phyloP scores from a whole-genome alignment of 2,113 vertebrate species.

The Illadopsis cleaveri region DNA sequence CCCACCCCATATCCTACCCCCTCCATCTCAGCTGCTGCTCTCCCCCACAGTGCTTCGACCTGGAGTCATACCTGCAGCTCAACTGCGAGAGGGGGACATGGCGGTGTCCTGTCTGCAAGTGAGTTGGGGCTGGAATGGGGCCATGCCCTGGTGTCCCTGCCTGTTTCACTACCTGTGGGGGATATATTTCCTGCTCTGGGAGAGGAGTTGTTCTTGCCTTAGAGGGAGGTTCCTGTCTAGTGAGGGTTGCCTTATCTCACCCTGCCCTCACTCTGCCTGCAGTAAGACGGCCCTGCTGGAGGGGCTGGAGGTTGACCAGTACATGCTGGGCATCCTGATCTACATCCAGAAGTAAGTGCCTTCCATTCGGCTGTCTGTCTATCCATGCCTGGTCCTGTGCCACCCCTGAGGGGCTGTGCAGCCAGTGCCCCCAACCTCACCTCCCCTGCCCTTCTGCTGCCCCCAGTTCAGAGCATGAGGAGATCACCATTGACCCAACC shows the following conservation, averaged over 20 bases:
- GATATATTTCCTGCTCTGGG: neutral
- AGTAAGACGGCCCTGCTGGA: slow-evolving; percentile 95
- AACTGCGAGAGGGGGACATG: slow-evolving; percentile 85
- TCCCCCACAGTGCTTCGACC: slow-evolving; percentile 82
- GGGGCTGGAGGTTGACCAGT: slow-evolving; percentile 95
- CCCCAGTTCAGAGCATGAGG: slow-evolving; percentile 89
- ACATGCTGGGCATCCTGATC: slow-evolving; percentile 94
- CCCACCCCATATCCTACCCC: rapidly evolving
- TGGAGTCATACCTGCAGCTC: slow-evolving; percentile 87
- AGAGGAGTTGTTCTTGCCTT: neutral
- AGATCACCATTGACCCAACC: slow-evolving; percentile 95
- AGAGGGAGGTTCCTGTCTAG: neutral
- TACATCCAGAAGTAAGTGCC: slow-evolving; percentile 92
- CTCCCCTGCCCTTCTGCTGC: neutral
- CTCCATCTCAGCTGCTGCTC: neutral
- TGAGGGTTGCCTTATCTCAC: neutral
- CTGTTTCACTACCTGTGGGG: neutral
- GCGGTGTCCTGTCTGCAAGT: slow-evolving; percentile 84
- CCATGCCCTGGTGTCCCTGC: neutral
- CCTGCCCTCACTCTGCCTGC: neutral
- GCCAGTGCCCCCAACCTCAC: rapidly evolving
- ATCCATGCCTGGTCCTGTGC: neutral
- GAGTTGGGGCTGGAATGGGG: neutral
- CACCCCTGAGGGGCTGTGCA: neutral
- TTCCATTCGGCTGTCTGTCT: rapidly evolving